Base-by-base conservation (phyloP, 2,888 invertebrate genomes). In the Microctonus hyperodae region DNA sequence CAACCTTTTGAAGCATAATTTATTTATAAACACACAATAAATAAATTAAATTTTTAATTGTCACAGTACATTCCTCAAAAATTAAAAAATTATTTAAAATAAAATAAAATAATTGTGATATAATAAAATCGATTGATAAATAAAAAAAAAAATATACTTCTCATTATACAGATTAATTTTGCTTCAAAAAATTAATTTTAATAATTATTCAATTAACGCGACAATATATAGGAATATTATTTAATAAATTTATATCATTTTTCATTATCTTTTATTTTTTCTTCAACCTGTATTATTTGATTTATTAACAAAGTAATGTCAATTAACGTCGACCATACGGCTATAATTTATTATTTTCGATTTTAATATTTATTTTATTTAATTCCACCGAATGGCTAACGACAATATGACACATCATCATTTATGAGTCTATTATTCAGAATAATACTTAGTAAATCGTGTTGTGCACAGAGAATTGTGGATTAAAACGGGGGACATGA, bases 301-400 rank as follows among this genome's bases (percentile, higher is more conserved):
- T 37, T 37, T 37, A 37, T 37, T n/a, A 37, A 37, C n/a, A 37
- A 37, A 37, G n/a, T 13, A 37, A 37, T 37, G 37, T n/a, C 37
- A 37, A 37, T n/a, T 37, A 13, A 37, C 13, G 37, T 37, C n/a
- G n/a, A 37, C 37, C 37, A 73, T 73, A 78, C 79, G 76, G 74
- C 67, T 68, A 67, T 70, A 62, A 62, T 72, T 60, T 60, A 31
- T 64, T 59, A 53, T 65, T 59, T 64, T 35, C 53, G 10, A n/a
- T 48, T 65, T 23, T 16, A 48, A 64, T 51, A 35, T 55, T 62
- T 51, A 23, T 53, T 35, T 33, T 37, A 48, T 65, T 31, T 22
- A n/a, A 44, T 44, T 44, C 16, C 44, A 44, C 44, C 44, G 44
- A 44, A 44, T 44, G 16, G 44, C 20, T 44, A n/a, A 16, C 44